phyloP scores from a whole-genome alignment of 2,113 vertebrate species.

The Felis catus region F.catus_Fca126_mat1.0 CM031418.1:138811001-138811500 shows the following conservation, averaged over 20 bases:
- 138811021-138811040: rapidly evolving
- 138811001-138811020: not conserved
- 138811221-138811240: not conserved
- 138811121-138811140: too few relatives aligned
- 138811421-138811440: rapidly evolving
- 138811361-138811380: too few relatives aligned
- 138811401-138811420: not conserved
- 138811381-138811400: rapidly evolving
- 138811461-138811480: not conserved
- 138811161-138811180: rapidly evolving
- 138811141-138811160: not conserved
- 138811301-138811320: not conserved
- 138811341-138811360: rapidly evolving
- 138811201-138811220: rapidly evolving
- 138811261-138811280: not conserved
- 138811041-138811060: not conserved
- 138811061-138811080: rapidly evolving
- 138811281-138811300: not conserved
- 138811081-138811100: rapidly evolving
- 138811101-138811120: not conserved
- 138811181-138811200: not conserved
- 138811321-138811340: rapidly evolving
- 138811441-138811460: not conserved
- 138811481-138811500: rapidly evolving
- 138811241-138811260: rapidly evolving